phyloP scores from a whole-genome alignment of 1,140 invertebrate species.

The Fopius arisanus region DNA sequence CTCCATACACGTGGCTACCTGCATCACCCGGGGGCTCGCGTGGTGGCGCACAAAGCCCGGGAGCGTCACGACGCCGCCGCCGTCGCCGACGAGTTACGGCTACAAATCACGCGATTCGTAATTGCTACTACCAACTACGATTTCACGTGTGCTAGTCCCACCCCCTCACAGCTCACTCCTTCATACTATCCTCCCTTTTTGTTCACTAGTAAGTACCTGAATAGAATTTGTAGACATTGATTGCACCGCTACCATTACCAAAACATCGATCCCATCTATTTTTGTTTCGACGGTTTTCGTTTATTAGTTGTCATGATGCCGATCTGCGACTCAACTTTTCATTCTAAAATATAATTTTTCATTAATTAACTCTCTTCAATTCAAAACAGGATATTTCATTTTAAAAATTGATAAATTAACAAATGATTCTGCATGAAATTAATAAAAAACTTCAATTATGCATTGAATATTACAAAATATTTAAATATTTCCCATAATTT shows the following conservation, averaged over 20 bases:
- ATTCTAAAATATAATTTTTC: too few relatives aligned
- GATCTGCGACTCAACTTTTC: too few relatives aligned
- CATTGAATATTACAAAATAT: too few relatives aligned
- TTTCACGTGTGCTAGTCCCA: conserved; percentile 40
- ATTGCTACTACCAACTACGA: conserved; percentile 56
- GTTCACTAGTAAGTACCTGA: conserved; percentile 8
- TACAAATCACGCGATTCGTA: conserved; percentile 60
- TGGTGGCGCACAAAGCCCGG: conserved; percentile 40
- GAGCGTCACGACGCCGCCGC: conserved; percentile 56
- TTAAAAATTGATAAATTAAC: too few relatives aligned
- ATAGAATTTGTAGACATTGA: conserved; percentile 7
- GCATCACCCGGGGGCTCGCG: conserved; percentile 23
- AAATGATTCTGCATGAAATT: too few relatives aligned
- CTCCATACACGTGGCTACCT: conserved; percentile 49
- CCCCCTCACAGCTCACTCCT: conserved; percentile 5
- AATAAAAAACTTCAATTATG: too few relatives aligned
- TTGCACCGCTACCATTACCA: not conserved
- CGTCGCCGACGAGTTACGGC: conserved; percentile 50
- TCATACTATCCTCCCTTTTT: conserved; percentile 4
- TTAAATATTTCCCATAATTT: too few relatives aligned
- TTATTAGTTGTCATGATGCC: not conserved
- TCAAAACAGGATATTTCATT: too few relatives aligned
- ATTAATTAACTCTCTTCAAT: too few relatives aligned
- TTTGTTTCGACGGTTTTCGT: not conserved
- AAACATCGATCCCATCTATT: not conserved